Conservation (phyloP, 1,140 invertebrate genomes). For the Drosophila novamexicana region DNA sequence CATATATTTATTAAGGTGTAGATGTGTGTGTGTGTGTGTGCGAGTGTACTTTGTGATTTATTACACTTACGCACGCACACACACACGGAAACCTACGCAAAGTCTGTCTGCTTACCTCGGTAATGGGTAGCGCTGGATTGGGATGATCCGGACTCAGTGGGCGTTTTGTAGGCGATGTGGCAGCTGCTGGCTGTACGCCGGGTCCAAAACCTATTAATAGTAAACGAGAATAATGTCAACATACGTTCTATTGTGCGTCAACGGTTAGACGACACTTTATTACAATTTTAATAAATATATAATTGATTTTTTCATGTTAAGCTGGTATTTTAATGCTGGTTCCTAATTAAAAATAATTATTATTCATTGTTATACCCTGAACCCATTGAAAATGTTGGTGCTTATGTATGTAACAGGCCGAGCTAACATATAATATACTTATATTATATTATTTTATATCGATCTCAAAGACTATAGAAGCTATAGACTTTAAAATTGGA, state of each 20-base stretch:
- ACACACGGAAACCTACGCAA: not conserved
- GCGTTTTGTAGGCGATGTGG: constrained; percentile 85
- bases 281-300: not conserved
- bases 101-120: constrained; percentile 84
- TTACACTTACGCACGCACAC: constrained; percentile 5
- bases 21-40: constrained; percentile 33
- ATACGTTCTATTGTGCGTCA: not conserved
- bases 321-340: not conserved
- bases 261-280: not conserved
- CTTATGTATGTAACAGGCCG: not conserved
- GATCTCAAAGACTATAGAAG: too few species aligned
- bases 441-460: too few species aligned
- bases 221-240: constrained; percentile 2
- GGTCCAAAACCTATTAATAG: constrained; percentile 85
- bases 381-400: not conserved
- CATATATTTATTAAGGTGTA: constrained; percentile 26
- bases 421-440: too few species aligned
- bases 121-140: constrained; percentile 87
- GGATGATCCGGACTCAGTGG: constrained; percentile 86
- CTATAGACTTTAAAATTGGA: too few species aligned
- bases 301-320: too few species aligned
- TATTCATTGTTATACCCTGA: not conserved
- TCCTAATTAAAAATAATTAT: constrained; percentile 1
- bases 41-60: constrained; percentile 21
- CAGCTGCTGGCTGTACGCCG: constrained; percentile 83